Conservation (phyloP, 2,113 vertebrate genomes). For the Nannospalax galili region DNA sequence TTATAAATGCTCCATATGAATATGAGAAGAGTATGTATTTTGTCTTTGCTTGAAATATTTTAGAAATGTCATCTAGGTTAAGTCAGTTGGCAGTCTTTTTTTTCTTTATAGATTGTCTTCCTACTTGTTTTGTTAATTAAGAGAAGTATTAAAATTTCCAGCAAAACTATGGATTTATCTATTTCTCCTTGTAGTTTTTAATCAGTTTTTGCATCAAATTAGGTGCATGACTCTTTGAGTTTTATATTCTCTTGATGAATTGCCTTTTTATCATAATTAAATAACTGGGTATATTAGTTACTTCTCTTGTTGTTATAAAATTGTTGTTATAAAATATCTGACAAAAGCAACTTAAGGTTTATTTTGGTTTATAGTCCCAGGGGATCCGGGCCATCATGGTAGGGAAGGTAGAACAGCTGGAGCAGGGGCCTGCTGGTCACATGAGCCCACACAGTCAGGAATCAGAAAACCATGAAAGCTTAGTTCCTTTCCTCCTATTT, state of each 20-base stretch:
- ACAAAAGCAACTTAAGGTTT: too few species aligned
- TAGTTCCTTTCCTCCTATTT: too few species aligned
- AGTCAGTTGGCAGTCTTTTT: background rate
- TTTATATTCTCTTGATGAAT: background rate
- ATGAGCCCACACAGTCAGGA: too few species aligned
- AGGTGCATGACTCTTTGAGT: background rate
- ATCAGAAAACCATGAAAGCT: too few species aligned
- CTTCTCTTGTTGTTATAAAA: too few species aligned
- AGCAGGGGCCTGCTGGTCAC: too few species aligned
- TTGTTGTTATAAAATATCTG: too few species aligned
- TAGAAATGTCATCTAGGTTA: background rate
- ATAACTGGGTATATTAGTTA: background rate
- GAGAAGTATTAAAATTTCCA: background rate
- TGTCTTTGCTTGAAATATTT: background rate
- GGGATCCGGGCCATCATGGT: too few species aligned
- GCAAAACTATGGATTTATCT: too few species aligned
- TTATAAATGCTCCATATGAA: background rate
- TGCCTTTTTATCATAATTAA: background rate
- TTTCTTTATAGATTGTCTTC: conserved; percentile 12
- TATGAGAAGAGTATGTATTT: background rate
- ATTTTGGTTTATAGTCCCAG: too few species aligned
- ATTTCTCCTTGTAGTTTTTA: background rate
- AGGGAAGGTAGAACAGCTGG: too few species aligned
- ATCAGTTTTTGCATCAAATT: background rate
- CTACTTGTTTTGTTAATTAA: background rate